Percentiles rank a stretch among this genome's conserved stretches.
These are phyloP conservation scores for Triplophysa siluroides DNA, from an alignment of 2,113 vertebrate species.

Conservation along the genomic window DNA sequence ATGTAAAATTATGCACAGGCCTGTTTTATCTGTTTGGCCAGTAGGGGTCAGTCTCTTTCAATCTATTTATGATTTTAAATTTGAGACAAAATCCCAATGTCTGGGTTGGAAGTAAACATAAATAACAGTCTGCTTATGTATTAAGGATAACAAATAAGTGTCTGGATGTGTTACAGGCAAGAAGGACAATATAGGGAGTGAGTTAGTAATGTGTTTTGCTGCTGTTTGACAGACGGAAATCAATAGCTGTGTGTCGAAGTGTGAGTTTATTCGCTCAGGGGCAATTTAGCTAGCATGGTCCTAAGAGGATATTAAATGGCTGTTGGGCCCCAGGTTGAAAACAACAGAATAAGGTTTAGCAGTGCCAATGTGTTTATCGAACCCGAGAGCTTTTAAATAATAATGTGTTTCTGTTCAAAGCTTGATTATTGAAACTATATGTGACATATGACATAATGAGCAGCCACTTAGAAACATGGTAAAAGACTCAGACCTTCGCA, in stretches of 20 bases:
- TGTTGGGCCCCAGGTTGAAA: slow-evolving; percentile 1
- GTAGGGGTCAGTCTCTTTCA: slow-evolving; percentile 27
- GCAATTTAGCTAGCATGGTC: slow-evolving; percentile 15
- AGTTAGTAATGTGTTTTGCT: neutral
- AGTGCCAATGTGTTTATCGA: neutral
- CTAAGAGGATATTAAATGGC: slow-evolving; percentile 27
- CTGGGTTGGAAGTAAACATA: neutral
- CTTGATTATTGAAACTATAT: too few species aligned
- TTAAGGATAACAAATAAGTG: neutral
- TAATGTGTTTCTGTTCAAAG: too few species aligned
- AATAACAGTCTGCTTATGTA: neutral
- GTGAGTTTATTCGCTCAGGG: slow-evolving; percentile 11
- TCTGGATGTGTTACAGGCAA: neutral
- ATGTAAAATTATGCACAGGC: too few species aligned
- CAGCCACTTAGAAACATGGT: neutral
- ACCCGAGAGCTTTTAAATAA: neutral
- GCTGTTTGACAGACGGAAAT: slow-evolving; percentile 5
- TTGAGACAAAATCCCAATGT: neutral
- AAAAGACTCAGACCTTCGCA: neutral
- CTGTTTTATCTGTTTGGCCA: slow-evolving; percentile 1
- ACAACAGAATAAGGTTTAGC: neutral
- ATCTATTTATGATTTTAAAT: neutral
- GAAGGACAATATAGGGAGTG: neutral
- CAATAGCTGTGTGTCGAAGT: slow-evolving; percentile 22
- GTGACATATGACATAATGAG: too few species aligned